Evolutionary conservation across 2,113 vertebrate genomes (phyloP), one percentile per base, ranked within the genome.

Genomic region (Dermatemys mawii): DNA sequence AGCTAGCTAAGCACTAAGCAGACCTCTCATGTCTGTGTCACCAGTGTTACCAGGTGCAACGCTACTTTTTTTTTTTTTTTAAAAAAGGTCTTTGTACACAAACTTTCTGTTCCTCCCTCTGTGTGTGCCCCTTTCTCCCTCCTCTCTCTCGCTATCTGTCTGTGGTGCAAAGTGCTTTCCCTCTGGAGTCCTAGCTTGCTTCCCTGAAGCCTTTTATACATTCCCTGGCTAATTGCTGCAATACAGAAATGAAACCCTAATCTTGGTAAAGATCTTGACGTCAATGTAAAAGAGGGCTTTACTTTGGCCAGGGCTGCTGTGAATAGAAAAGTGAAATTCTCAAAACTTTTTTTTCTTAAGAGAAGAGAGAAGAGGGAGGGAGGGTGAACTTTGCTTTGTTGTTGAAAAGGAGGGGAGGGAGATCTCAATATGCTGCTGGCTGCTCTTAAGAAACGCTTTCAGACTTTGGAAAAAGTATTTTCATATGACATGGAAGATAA

Each of bases 231-330:
- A 98, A 98, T 98, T 98, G 98, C 98, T 97, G 98, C 98, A 98
- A 98, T 98, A 98, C 98, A 98, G 98, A 98, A 98, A 98, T 98
- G 98, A 98, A 98, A 98, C 97, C 98, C 98, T 99, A 99, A 99
- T 99, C 98, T 99, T 98, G 98, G 97, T 98, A 98, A 97, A 98
- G 98, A 98, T 98, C 98, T 98, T 99, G 99, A 99, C 99, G 99
- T 99, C 99, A 99, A 98, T 98, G 98, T 97, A 97, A 98, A 98
- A 98, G 97, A 98, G 98, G 98, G 98, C 98, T 98, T 98, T 98
- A 98, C 98, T 98, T 98, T 98, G 98, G 98, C 98, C 97, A 98
- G 98, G 95, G 96, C 96, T 98, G 97, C 98, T 98, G 97, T 98
- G 98, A 98, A 98, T 98, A 98, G 98, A 97, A 98, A 98, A 98